Percentiles rank a stretch among this genome's conserved stretches.
Evolutionary conservation across 2,797 vertebrate genomes (phyloP).

Genomic region (Aythya fuligula): DNA sequence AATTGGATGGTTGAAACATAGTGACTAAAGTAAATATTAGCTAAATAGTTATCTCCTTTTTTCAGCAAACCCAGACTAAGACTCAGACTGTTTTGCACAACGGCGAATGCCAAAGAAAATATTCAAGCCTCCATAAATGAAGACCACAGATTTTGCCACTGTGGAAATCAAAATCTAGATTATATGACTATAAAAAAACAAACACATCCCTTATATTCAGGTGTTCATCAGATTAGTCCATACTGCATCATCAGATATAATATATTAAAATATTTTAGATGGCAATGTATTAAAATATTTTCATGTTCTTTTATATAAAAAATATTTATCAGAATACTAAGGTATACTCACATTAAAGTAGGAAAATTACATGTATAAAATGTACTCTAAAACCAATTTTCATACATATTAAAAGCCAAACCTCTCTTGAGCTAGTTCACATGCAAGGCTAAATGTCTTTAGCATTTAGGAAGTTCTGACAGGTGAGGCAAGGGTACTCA

Average conservation of each 20-base stretch:
- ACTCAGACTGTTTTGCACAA: neutral
- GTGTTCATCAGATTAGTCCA: neutral
- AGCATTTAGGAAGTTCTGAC: neutral
- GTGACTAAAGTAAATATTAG: no score
- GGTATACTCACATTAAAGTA: neutral
- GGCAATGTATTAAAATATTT: neutral
- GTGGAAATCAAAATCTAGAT: neutral
- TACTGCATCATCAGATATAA: neutral
- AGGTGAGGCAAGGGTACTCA: neutral
- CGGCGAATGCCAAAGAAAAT: neutral
- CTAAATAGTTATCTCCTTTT: neutral
- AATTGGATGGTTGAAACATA: neutral
- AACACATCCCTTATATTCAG: neutral
- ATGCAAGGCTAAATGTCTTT: neutral
- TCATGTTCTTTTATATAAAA: neutral
- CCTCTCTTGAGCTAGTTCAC: neutral
- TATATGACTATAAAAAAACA: neutral
- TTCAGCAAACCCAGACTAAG: neutral
- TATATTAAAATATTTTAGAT: neutral
- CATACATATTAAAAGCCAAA: neutral
- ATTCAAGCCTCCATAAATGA: neutral
- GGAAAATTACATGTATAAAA: neutral
- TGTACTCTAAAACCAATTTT: neutral
- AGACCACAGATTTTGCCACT: neutral
- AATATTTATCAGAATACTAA: neutral